Evolutionary conservation across 2,113 vertebrate species (phyloP).

Genomic region (Gymnocephalus cernua): DNA sequence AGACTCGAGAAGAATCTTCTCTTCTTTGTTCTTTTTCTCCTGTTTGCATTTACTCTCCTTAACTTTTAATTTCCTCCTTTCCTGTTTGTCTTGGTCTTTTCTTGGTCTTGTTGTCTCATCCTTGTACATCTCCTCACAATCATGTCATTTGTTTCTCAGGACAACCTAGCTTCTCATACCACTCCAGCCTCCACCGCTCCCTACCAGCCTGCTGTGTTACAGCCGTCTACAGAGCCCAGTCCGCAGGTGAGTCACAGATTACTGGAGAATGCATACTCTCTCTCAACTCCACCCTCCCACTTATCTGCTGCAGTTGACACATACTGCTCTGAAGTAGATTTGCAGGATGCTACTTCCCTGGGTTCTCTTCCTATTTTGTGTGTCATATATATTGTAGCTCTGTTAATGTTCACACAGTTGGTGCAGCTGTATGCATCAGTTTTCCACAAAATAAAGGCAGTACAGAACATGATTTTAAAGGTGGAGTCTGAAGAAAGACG

Average conservation of each 20-base stretch:
- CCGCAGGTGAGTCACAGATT: slow-evolving; percentile 86
- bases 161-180: slow-evolving; percentile 79
- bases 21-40: background rate
- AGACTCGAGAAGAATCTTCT: slow-evolving; percentile 34
- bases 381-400: background rate
- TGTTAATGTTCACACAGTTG: slow-evolving; percentile 1
- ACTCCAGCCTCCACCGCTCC: slow-evolving; percentile 80
- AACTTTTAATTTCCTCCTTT: background rate
- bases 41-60: background rate
- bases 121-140: background rate
- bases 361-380: background rate
- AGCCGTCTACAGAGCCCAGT: slow-evolving; percentile 91
- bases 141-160: slow-evolving; percentile 69
- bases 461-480: background rate
- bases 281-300: background rate
- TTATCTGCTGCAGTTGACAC: background rate
- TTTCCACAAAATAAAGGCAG: background rate
- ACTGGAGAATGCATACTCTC: background rate
- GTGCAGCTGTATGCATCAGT: background rate
- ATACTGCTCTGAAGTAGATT: background rate
- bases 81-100: background rate
- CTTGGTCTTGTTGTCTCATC: background rate
- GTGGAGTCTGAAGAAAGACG: too few species aligned
- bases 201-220: slow-evolving; percentile 93
- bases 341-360: background rate